These are phyloP conservation scores for Thecophora atra DNA, from an alignment of 2,888 invertebrate species.

Conservation along the genomic window DNA sequence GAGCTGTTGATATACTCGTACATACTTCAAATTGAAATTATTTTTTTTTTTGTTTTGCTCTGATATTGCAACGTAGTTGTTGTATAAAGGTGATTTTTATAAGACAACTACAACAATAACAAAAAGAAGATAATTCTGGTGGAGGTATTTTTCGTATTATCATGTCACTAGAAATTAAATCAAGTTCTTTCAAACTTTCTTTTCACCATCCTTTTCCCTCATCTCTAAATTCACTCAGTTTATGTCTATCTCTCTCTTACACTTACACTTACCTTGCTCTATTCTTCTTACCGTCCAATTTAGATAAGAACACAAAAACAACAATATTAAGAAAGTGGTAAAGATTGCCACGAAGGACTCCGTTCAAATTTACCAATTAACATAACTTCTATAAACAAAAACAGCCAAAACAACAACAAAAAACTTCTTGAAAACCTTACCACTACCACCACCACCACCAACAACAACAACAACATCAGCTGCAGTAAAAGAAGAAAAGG, in stretches of 20 bases:
- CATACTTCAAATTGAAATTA: too few relatives aligned
- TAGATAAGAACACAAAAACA: slow-evolving; percentile 12
- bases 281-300: background rate
- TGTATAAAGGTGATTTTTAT: slow-evolving; percentile 12
- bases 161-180: slow-evolving; percentile 9
- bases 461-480: background rate
- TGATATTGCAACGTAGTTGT: too few relatives aligned
- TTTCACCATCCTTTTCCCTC: background rate
- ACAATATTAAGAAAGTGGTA: slow-evolving; percentile 13
- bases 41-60: too few relatives aligned
- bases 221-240: too few relatives aligned
- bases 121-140: slow-evolving; percentile 19
- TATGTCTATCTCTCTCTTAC: background rate
- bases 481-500: background rate
- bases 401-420: slow-evolving; percentile 38
- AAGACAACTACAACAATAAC: slow-evolving; percentile 8
- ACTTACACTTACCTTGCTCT: background rate
- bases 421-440: slow-evolving; percentile 27
- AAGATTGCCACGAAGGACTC: slow-evolving; percentile 52
- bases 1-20: too few relatives aligned
- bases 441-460: slow-evolving; percentile 18
- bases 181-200: slow-evolving; percentile 1
- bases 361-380: slow-evolving; percentile 66
- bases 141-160: background rate
- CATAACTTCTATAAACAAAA: slow-evolving; percentile 59